These are phyloP conservation scores for Nematopogon swammerdamellus DNA, from an alignment of 2,888 invertebrate genomes.

Conservation along the genomic window DNA sequence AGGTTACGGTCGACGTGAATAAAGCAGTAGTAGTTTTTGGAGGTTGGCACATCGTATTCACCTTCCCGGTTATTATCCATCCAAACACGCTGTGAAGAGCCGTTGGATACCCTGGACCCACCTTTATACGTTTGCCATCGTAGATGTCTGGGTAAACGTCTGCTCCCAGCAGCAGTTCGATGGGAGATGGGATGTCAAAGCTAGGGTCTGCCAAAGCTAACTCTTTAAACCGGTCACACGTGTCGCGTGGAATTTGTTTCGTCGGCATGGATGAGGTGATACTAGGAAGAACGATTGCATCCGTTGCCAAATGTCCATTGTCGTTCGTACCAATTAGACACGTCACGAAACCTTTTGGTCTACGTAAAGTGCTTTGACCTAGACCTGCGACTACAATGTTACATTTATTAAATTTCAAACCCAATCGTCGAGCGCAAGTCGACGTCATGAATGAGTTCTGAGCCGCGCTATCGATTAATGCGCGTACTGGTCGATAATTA, in stretches of 20 bases:
- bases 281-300: not conserved
- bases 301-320: not conserved
- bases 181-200: not conserved
- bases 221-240: not conserved
- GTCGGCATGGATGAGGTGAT: not conserved
- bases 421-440: not conserved
- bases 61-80: not conserved
- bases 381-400: not conserved
- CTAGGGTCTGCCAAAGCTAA: not conserved
- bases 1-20: not conserved
- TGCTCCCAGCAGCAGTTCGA: not conserved
- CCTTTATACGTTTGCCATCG: not conserved
- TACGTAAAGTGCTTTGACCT: not conserved
- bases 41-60: not conserved
- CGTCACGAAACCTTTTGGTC: not conserved
- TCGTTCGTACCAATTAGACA: not conserved
- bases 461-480: not conserved
- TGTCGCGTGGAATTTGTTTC: not conserved
- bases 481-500: not conserved
- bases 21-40: not conserved
- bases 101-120: not conserved
- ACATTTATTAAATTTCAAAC: not conserved
- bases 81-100: not conserved
- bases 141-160: not conserved
- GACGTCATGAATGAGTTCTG: not conserved